Evolutionary conservation across 2,888 invertebrate species (phyloP), one percentile per base, ranked within the genome.

Genomic region (Nemurella pictetii): DNA sequence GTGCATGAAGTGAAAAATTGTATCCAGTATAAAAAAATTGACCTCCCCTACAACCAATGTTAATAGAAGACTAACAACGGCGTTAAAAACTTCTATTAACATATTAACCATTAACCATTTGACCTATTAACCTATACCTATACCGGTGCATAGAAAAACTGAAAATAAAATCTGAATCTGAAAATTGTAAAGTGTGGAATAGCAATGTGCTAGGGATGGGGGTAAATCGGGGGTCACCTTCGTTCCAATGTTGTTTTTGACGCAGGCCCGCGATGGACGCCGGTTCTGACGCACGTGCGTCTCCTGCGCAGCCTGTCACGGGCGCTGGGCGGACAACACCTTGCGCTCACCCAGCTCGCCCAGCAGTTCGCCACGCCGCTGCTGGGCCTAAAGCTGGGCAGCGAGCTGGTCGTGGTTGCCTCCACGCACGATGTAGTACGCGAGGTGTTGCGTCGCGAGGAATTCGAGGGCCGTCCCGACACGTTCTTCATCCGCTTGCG

Each of bases 381-480:
- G 0, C 87, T 94, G 0, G 93, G 94, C 0, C 87, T 94, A 0
- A 93, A 92, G 88, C 88, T 94, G 36, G 94, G 93, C 0, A 88
- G 89, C 2, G 91, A 92, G 80, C 89, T 90, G 5, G 90, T 93
- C 0, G 91, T 94, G 0, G 91, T 92, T 0, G 93, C 93, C 0
- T 91, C 91, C 29, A 92, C 93, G 0, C 92, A 91, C 87, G 89
- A 91, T 0, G 87, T 91, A 0, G 90, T 94, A 0, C 91, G 91
- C 20, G 90, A 92, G 84, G 91, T 94, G 0, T 90, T 94, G 80
- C 89, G 90, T 0, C 89, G 90, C 20, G 94, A 94, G 84, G 93
- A 93, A 28, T 95, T 92, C 87, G 93, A 93, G 85, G 94, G 93
- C 0, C 90, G 95, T 28, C 95, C 95, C 0, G 92, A 94, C 88